phyloP scores from a whole-genome alignment of 2,113 vertebrate genomes.

The Arenaria interpres region DNA sequence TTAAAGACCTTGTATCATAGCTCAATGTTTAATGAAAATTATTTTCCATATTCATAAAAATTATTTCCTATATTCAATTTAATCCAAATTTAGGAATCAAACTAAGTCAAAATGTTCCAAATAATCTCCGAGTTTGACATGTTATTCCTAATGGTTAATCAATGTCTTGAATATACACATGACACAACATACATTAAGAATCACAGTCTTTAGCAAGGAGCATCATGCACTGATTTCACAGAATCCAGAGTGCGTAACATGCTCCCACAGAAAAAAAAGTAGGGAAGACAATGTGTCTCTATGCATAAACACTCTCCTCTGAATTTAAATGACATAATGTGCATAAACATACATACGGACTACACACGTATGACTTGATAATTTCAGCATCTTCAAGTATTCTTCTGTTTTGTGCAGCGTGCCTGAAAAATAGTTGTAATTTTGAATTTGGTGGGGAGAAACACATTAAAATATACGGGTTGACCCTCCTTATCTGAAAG shows the following conservation, averaged over 20 bases:
- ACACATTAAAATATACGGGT: background rate
- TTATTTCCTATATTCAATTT: background rate
- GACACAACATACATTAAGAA: background rate
- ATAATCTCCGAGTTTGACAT: background rate
- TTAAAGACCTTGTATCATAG: background rate
- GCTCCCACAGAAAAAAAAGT: background rate
- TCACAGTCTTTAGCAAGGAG: background rate
- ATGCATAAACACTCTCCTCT: background rate
- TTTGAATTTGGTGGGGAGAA: background rate
- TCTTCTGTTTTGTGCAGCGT: background rate
- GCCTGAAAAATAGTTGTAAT: background rate
- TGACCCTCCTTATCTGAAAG: background rate
- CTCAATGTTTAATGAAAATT: background rate
- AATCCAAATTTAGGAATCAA: background rate
- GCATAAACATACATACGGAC: background rate
- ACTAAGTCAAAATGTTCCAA: background rate
- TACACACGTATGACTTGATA: background rate
- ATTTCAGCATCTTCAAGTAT: background rate
- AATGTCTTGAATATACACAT: background rate
- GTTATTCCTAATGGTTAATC: background rate
- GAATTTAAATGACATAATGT: background rate
- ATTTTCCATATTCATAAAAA: background rate
- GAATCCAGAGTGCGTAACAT: background rate
- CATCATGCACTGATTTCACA: background rate
- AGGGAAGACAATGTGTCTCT: background rate